Evolutionary conservation across 2,797 vertebrate species (phyloP).

Genomic region (Uromys caudimaculatus): DNA sequence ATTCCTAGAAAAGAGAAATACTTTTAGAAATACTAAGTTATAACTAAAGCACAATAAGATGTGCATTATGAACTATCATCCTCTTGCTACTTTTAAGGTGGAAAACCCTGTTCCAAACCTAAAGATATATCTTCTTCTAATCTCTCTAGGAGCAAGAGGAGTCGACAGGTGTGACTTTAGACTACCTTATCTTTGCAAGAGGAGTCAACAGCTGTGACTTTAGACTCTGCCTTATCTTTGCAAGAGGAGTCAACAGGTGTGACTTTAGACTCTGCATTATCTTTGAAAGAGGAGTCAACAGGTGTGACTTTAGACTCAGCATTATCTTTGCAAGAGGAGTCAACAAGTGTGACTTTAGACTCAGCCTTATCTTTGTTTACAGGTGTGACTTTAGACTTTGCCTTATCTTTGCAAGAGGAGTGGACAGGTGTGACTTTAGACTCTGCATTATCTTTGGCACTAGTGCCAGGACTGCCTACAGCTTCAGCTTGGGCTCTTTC

Average conservation of each 20-base stretch:
- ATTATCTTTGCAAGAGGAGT: too few relatives aligned
- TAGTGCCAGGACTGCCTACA: rapidly evolving
- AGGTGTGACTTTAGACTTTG: too few relatives aligned
- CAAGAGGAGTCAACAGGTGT: rapidly evolving
- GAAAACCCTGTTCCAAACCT: not conserved
- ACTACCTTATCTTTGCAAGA: too few relatives aligned
- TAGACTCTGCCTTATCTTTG: not conserved
- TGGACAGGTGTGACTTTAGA: not conserved
- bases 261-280: rapidly evolving
- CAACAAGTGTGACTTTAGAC: too few relatives aligned
- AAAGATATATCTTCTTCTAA: not conserved
- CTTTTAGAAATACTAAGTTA: not conserved
- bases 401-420: not conserved
- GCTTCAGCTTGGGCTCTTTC: not conserved
- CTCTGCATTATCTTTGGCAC: rapidly evolving
- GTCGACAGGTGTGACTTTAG: too few relatives aligned
- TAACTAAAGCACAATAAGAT: not conserved
- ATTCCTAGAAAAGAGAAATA: not conserved
- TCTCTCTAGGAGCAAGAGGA: not conserved
- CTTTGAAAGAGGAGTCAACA: too few relatives aligned
- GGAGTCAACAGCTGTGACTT: too few relatives aligned
- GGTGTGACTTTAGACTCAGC: too few relatives aligned
- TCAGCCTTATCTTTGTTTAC: too few relatives aligned
- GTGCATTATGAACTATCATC: not conserved
- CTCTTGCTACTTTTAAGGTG: not conserved